Evolutionary conservation across 2,888 invertebrate species (phyloP).

Genomic region (Chrysodeixis includens): DNA sequence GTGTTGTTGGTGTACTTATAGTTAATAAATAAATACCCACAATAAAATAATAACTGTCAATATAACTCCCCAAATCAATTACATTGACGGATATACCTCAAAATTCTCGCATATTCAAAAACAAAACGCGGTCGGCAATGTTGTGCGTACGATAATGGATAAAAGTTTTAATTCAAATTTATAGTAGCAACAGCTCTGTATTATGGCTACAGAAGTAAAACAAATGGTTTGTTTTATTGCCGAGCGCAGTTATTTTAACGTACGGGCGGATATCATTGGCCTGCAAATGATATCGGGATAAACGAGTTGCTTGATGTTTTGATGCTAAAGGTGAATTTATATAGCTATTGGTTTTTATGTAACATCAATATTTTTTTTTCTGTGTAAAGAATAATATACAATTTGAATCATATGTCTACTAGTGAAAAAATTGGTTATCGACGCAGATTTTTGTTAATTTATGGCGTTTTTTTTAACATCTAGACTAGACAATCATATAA

Average conservation of each 20-base stretch:
- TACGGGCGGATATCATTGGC: slow-evolving; percentile 38
- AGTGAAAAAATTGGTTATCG: too few species aligned
- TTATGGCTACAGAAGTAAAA: slow-evolving; percentile 47
- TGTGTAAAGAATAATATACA: too few species aligned
- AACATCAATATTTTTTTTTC: too few species aligned
- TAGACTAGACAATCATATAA: too few species aligned
- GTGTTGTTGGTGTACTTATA: too few species aligned
- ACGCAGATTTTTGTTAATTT: too few species aligned
- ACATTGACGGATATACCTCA: slow-evolving; percentile 23
- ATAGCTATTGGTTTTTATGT: background rate
- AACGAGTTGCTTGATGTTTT: slow-evolving; percentile 18
- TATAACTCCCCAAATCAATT: slow-evolving; percentile 16
- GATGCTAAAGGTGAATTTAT: background rate
- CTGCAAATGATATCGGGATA: slow-evolving; percentile 19
- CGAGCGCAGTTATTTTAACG: slow-evolving; percentile 47
- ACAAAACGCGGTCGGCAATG: slow-evolving; percentile 38
- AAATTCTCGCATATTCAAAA: slow-evolving; percentile 31
- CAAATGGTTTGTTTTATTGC: slow-evolving; percentile 51
- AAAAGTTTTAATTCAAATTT: slow-evolving; percentile 57
- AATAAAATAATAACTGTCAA: too few species aligned
- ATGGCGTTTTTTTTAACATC: too few species aligned
- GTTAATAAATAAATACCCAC: too few species aligned
- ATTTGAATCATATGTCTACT: too few species aligned
- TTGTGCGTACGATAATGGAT: slow-evolving; percentile 52
- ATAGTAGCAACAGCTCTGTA: slow-evolving; percentile 51